Evolutionary conservation across 2,113 vertebrate species (phyloP).

Genomic region (Protobothrops flavoviridis): DNA sequence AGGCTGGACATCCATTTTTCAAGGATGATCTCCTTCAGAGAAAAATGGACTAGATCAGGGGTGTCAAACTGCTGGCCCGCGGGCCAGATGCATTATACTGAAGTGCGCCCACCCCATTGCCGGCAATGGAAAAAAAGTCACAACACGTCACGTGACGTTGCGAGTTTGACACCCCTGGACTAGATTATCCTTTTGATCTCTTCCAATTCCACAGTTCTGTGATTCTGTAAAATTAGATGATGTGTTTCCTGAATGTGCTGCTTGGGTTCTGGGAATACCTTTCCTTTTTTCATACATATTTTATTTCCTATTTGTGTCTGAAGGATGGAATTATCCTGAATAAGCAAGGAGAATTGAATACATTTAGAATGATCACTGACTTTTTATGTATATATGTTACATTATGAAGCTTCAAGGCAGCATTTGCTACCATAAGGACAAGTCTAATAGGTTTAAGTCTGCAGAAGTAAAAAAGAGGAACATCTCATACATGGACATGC

Average conservation of each 20-base stretch:
- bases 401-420: neutral
- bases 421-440: neutral
- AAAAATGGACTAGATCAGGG: no score
- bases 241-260: neutral
- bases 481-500: neutral
- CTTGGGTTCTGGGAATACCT: neutral
- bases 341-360: neutral
- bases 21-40: no score
- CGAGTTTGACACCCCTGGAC: neutral
- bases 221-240: neutral
- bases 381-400: neutral
- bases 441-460: neutral
- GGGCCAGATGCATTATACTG: no score
- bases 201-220: neutral
- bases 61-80: no score
- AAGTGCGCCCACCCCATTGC: no score
- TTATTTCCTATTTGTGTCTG: neutral
- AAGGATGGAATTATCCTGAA: neutral
- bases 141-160: no score
- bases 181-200: neutral
- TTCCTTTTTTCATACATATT: neutral
- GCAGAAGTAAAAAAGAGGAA: neutral
- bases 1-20: neutral
- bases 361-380: neutral
- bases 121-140: no score